These are phyloP conservation scores for Scartelaos histophorus DNA, from an alignment of 2,113 vertebrate genomes.

Conservation along the genomic window DNA sequence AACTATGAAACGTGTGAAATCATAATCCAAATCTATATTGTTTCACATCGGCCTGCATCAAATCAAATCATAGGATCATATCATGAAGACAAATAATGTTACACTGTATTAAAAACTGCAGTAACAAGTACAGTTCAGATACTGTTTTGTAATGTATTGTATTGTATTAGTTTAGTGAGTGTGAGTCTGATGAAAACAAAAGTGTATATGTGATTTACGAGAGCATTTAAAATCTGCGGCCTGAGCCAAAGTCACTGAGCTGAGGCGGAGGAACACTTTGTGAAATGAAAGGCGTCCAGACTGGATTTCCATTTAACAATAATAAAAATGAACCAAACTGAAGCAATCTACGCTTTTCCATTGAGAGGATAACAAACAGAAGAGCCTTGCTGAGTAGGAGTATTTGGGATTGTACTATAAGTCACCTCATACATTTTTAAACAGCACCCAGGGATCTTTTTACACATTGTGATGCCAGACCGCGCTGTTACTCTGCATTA, in stretches of 20 bases:
- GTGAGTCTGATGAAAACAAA: conserved; percentile 30
- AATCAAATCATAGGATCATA: too few relatives aligned
- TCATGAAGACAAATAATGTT: too few relatives aligned
- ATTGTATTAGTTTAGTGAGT: conserved; percentile 7
- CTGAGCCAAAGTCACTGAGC: conserved; percentile 34
- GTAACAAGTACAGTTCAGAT: not conserved
- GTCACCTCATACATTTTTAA: conserved; percentile 36
- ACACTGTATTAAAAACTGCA: too few relatives aligned
- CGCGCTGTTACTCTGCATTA: not conserved
- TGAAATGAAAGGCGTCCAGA: conserved; percentile 23
- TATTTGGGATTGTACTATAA: conserved; percentile 6
- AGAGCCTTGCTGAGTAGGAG: conserved; percentile 5
- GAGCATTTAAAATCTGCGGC: conserved; percentile 9
- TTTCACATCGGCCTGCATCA: too few relatives aligned
- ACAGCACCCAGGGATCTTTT: conserved; percentile 21
- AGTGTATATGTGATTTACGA: conserved; percentile 21
- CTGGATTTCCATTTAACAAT: not conserved
- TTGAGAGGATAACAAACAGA: conserved; percentile 2
- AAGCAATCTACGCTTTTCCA: not conserved
- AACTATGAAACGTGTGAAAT: too few relatives aligned
- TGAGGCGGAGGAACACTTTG: conserved; percentile 5
- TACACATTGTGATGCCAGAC: conserved; percentile 10
- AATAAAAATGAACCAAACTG: conserved; percentile 12
- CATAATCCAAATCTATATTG: too few relatives aligned
- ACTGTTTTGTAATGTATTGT: not conserved